Conservation (phyloP, 2,888 invertebrate genomes). For the Caenorhabditis sp. region DNA sequence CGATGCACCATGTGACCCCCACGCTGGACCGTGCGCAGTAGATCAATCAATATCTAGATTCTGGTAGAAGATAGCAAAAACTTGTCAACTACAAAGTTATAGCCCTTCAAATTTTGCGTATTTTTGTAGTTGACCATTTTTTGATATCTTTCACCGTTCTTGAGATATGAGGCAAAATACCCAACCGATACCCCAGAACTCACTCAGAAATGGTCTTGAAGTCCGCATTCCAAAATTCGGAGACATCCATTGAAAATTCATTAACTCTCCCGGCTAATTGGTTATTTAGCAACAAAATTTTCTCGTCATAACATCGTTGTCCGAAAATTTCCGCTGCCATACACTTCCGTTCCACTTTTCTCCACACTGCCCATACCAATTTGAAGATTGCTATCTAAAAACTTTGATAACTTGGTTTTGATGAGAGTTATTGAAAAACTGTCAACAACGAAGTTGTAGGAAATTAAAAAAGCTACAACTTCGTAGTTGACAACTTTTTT, state of each 20-base stretch:
- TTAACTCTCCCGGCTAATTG: neutral
- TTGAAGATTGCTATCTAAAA: slow-evolving; percentile 51
- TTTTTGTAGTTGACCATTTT: too few species aligned
- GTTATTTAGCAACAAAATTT: slow-evolving; percentile 7
- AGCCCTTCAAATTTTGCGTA: too few species aligned
- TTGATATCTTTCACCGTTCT: too few species aligned
- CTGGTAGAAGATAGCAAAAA: too few species aligned
- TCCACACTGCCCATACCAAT: slow-evolving; percentile 41
- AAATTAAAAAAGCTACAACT: neutral
- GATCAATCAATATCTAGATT: too few species aligned
- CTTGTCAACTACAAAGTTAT: too few species aligned
- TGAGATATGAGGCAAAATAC: too few species aligned
- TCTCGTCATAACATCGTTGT: slow-evolving; percentile 29
- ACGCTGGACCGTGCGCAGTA: too few species aligned
- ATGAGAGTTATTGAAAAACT: neutral
- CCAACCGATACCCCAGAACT: neutral
- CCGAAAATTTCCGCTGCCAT: slow-evolving; percentile 38
- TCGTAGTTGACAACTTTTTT: neutral
- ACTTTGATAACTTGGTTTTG: too few species aligned
- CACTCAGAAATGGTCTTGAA: neutral
- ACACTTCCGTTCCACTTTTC: slow-evolving; percentile 30
- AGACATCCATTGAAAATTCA: neutral
- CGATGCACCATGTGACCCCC: too few species aligned
- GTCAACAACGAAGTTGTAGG: neutral
- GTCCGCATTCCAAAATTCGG: neutral